These are phyloP conservation scores for Liasis olivaceus DNA, from an alignment of 2,797 vertebrate species.

Conservation along the genomic window DNA sequence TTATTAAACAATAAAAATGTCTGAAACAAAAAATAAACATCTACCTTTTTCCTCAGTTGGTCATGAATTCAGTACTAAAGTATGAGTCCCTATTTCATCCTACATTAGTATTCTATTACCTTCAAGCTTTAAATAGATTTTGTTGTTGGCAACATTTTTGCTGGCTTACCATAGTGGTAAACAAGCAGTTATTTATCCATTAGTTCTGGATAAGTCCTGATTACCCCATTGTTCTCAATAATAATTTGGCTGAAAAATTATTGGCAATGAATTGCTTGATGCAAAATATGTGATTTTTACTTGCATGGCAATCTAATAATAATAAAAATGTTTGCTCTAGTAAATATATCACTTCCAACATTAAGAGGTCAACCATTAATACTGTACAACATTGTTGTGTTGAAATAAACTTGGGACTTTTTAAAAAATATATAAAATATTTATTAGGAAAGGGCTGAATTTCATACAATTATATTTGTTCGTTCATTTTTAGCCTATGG, in stretches of 20 bases:
- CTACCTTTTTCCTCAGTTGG: conserved; percentile 34
- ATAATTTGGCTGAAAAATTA: conserved; percentile 78
- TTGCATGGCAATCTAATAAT: conserved; percentile 61
- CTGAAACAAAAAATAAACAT: conserved; percentile 63
- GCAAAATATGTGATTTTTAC: conserved; percentile 75
- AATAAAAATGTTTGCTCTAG: conserved; percentile 65
- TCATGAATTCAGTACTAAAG: conserved; percentile 27
- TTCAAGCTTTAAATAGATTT: conserved; percentile 46
- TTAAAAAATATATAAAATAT: neutral
- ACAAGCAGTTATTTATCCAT: conserved; percentile 76
- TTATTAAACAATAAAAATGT: neutral
- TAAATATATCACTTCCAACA: conserved; percentile 44
- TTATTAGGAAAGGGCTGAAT: neutral
- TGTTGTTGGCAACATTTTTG: conserved; percentile 49
- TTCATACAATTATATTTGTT: neutral
- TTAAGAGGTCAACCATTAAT: conserved; percentile 21
- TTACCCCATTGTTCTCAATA: conserved; percentile 74
- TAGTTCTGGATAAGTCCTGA: conserved; percentile 79
- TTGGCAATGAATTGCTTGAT: conserved; percentile 73
- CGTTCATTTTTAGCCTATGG: conserved; percentile 4
- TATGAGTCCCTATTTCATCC: neutral
- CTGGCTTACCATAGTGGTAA: conserved; percentile 58
- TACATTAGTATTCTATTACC: conserved; percentile 24
- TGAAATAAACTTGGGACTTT: conserved; percentile 22
- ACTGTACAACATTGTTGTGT: conserved; percentile 28